These are phyloP conservation scores for Alouatta palliata DNA, from an alignment of 2,113 vertebrate species.

Conservation along the genomic window DNA sequence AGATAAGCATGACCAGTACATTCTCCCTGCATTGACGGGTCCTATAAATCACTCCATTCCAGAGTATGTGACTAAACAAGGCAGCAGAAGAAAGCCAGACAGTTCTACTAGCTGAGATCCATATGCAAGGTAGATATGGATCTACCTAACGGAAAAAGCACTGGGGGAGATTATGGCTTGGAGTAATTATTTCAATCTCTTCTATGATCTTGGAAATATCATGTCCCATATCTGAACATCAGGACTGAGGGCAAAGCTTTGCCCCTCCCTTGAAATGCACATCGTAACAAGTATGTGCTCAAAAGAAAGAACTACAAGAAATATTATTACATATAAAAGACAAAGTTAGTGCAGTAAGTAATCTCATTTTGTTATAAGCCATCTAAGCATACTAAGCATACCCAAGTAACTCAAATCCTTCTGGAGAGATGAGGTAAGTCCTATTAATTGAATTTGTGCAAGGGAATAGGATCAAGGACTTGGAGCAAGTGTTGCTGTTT, in stretches of 20 bases:
- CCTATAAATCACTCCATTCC: not conserved
- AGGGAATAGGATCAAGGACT: not conserved
- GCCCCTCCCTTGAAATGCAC: fast-evolving
- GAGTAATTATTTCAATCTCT: conserved; percentile 54
- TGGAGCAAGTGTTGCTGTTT: not conserved
- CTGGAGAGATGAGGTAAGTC: too few species aligned
- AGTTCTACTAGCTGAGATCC: not conserved
- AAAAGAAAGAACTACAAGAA: not conserved
- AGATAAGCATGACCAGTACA: not conserved
- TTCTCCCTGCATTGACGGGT: not conserved
- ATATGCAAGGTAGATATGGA: not conserved
- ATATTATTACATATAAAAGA: not conserved
- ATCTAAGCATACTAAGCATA: too few species aligned
- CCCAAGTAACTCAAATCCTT: too few species aligned
- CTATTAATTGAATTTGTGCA: not conserved
- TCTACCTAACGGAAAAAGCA: not conserved
- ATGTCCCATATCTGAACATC: conserved; percentile 38
- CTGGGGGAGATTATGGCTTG: not conserved
- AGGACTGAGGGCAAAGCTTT: not conserved
- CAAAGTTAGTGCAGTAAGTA: not conserved
- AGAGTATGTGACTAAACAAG: not conserved
- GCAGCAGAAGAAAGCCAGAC: not conserved
- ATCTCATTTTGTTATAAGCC: too few species aligned
- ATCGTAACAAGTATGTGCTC: not conserved
- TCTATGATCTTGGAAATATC: conserved; percentile 54